These are phyloP conservation scores for Leptonema lineaticorne DNA, from an alignment of 1,140 invertebrate species.

Conservation along the genomic window DNA sequence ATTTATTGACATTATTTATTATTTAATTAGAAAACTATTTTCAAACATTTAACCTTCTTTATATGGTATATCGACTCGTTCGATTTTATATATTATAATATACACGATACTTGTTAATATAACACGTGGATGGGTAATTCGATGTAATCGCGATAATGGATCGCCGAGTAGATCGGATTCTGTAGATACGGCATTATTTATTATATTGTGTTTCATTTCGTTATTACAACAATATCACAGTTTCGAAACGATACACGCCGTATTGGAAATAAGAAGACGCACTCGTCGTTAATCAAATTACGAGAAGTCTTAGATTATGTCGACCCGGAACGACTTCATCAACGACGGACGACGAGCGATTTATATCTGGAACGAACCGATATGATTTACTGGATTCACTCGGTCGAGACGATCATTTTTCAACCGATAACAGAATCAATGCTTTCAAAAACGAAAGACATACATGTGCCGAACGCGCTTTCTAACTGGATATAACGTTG, in stretches of 20 bases:
- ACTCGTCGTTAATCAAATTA: slow-evolving; percentile 7
- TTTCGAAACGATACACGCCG: background rate
- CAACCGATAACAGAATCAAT: background rate
- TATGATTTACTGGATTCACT: background rate
- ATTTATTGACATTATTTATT: no score
- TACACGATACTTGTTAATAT: no score
- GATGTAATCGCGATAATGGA: background rate
- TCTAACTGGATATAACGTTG: no score
- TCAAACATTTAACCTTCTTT: no score
- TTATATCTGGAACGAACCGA: background rate
- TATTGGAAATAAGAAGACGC: slow-evolving; percentile 2
- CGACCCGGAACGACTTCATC: slow-evolving; percentile 12
- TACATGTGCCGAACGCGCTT: no score
- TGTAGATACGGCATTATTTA: background rate
- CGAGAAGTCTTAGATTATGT: background rate
- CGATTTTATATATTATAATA: no score
- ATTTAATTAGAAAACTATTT: no score
- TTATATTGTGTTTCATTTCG: background rate
- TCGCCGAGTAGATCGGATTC: background rate
- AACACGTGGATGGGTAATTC: no score
- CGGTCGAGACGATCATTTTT: background rate
- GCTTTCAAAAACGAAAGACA: background rate
- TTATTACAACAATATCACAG: background rate
- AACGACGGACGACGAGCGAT: background rate
- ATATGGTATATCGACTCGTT: no score